A percentile compares a stretch with the other conserved stretches of the same genome.
These are phyloP conservation scores for Chydorus sphaericus DNA, from an alignment of 2,888 invertebrate genomes.

Conservation along the genomic window DNA sequence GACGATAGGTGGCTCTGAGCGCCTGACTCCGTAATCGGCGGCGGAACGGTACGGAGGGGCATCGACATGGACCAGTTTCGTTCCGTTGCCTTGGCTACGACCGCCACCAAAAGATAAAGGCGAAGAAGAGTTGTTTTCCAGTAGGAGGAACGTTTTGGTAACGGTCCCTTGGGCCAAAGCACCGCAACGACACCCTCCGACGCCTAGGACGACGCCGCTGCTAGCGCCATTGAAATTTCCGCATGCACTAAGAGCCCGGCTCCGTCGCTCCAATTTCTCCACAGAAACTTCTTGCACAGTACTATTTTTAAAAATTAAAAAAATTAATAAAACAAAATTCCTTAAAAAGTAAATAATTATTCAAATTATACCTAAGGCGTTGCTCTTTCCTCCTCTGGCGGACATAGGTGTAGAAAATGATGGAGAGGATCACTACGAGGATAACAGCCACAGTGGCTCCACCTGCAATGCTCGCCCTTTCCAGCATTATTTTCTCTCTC, in stretches of 20 bases:
- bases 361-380: slow-evolving; percentile 8
- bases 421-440: slow-evolving; percentile 28
- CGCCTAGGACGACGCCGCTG: too few species aligned
- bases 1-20: too few species aligned
- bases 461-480: slow-evolving; percentile 75
- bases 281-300: neutral
- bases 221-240: too few species aligned
- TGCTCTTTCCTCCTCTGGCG: slow-evolving; percentile 20
- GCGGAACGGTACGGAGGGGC: too few species aligned
- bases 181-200: too few species aligned
- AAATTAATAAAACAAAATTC: neutral
- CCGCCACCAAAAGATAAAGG: too few species aligned
- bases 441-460: slow-evolving; percentile 51
- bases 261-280: neutral
- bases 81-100: too few species aligned
- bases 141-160: too few species aligned
- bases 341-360: neutral
- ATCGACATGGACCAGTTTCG: too few species aligned
- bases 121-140: too few species aligned
- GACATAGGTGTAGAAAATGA: slow-evolving; percentile 23
- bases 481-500: slow-evolving; percentile 66
- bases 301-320: neutral
- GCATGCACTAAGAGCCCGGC: neutral
- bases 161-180: too few species aligned
- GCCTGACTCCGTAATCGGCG: too few species aligned